Base-by-base conservation (phyloP, 2,888 invertebrate species). In the Melangyna quadrimaculata region DNA sequence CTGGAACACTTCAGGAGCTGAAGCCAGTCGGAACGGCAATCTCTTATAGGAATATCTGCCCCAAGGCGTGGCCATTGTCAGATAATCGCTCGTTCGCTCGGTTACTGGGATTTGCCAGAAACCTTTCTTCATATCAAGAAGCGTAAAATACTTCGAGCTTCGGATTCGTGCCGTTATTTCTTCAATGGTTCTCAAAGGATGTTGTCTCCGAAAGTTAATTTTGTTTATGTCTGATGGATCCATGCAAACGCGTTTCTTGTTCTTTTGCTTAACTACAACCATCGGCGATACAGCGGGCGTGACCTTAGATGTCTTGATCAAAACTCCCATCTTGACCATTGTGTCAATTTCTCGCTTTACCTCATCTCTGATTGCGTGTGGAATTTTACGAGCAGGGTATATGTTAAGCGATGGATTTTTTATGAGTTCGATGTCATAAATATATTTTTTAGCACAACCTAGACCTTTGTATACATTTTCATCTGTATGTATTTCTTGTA, bases 371-470 rank as follows among this genome's bases (percentile, higher is more conserved):
- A 77, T 61, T n/a, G 70, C 2, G 51, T 67, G 59, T 17, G 48
- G 75, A 70, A 77, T 69, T 59, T 69, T 59, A 61, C 69, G 69
- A 51, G 69, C 69, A 0, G 67, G 57, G 35, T 75, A 67, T 45
- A 67, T 67, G 3, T 45, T 55, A 45, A 74, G 45, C 17, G 43
- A 29, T 57, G 55, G 65, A 74, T 65, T 74, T 57, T 65, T 8
- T 40, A 65, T 29, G 3, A 73, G 40, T 63, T 73, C 61, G 24
- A 74, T 74, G 12, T 65, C 65, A 67, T 74, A 74, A n/a, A 67
- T 29, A n/a, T 2, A 75, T 14, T 57, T 57, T 32, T 67, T 6
- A 3, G 51, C 59, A 59, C 75, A 69, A 8, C 75, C 59, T 37
- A 69, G 75, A 32, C 59, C 59, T 32, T 67, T 35, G 12, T 57